Percentiles rank a stretch among this genome's conserved stretches.
phyloP scores from a whole-genome alignment of 2,797 vertebrate genomes.

The Acipenser ruthenus region DNA sequence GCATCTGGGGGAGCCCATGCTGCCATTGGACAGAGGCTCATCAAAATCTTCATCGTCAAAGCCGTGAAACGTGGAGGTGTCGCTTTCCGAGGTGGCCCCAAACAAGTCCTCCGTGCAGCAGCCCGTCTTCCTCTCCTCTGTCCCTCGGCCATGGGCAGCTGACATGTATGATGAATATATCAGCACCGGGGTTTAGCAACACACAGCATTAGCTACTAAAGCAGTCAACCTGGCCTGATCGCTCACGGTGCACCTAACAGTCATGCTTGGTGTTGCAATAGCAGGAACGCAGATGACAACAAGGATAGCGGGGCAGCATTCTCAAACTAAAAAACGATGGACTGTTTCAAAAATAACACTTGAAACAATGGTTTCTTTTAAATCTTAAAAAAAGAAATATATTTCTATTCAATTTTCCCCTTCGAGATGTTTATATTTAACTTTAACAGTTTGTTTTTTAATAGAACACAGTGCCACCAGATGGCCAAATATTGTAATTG shows the following conservation, averaged over 20 bases:
- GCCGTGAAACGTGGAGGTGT: slow-evolving; percentile 88
- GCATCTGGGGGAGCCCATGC: slow-evolving; percentile 58
- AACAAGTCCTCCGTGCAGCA: slow-evolving; percentile 80
- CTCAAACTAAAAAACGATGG: background rate
- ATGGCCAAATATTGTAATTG: too few relatives aligned
- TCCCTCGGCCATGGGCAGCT: slow-evolving; percentile 78
- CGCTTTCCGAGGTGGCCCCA: slow-evolving; percentile 80
- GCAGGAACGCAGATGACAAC: too few relatives aligned
- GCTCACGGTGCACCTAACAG: too few relatives aligned
- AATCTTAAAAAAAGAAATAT: too few relatives aligned
- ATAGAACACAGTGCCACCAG: too few relatives aligned
- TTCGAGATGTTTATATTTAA: too few relatives aligned
- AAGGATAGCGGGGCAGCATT: background rate
- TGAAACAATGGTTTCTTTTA: too few relatives aligned
- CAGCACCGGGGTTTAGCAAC: slow-evolving; percentile 43
- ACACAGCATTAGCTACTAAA: slow-evolving; percentile 29
- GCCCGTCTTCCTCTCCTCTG: slow-evolving; percentile 68
- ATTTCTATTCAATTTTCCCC: too few relatives aligned
- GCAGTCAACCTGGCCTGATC: slow-evolving; percentile 27
- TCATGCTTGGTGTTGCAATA: too few relatives aligned
- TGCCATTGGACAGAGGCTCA: slow-evolving; percentile 67
- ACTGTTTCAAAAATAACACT: too few relatives aligned
- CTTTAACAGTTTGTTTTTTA: too few relatives aligned
- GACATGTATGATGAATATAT: slow-evolving; percentile 63
- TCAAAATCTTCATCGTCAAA: slow-evolving; percentile 84